A percentile compares a stretch with the other conserved stretches of the same genome.
These are phyloP conservation scores for Hydrolagus affinis DNA, from an alignment of 2,113 vertebrate species.

Conservation along the genomic window DNA sequence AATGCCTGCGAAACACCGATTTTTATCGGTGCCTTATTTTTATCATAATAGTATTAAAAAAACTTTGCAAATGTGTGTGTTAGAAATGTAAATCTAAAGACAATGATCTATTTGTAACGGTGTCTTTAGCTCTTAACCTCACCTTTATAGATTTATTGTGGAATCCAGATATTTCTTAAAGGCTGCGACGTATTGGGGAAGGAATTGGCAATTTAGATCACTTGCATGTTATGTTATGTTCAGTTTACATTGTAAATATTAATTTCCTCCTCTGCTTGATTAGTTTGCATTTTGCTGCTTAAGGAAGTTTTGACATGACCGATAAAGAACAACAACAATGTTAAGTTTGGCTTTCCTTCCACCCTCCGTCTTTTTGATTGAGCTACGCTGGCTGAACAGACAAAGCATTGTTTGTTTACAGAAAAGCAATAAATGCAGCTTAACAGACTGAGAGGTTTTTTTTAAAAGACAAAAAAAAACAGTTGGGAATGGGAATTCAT, in stretches of 20 bases:
- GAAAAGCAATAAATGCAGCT: background rate
- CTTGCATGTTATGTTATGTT: constrained; percentile 21
- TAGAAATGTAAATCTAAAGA: constrained; percentile 32
- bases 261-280: constrained; percentile 3
- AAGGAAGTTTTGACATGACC: background rate
- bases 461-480: background rate
- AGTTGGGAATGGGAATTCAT: background rate
- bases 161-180: constrained; percentile 27
- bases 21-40: constrained; percentile 31
- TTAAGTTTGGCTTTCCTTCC: constrained; percentile 15
- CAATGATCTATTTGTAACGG: constrained; percentile 20
- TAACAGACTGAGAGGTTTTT: background rate
- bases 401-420: background rate
- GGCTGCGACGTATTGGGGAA: background rate
- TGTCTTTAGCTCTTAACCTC: constrained; percentile 15
- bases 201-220: constrained; percentile 20
- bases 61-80: constrained; percentile 24
- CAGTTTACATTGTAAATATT: constrained; percentile 30
- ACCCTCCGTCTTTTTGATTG: constrained; percentile 22
- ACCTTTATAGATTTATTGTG: constrained; percentile 28
- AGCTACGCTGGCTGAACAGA: background rate
- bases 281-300: constrained; percentile 18
- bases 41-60: constrained; percentile 11
- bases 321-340: background rate
- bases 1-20: constrained; percentile 30